Percentiles rank a stretch among this genome's conserved stretches.
These are phyloP conservation scores for Rafetus swinhoei DNA, from an alignment of 2,113 vertebrate species.

Conservation along the genomic window DNA sequence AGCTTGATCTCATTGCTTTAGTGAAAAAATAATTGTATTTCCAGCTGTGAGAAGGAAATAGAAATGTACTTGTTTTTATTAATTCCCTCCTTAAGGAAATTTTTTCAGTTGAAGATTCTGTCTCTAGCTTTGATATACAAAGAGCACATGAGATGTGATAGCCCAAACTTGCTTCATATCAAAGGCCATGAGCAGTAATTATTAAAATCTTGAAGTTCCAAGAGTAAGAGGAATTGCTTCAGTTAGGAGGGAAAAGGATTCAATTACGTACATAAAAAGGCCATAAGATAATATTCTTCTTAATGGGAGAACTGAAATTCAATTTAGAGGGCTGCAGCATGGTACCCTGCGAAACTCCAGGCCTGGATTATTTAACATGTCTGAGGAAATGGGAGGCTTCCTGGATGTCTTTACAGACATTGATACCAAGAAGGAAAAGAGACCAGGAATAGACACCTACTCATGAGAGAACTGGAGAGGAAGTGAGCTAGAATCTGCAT, in stretches of 20 bases:
- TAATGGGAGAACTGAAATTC: slow-evolving; percentile 27
- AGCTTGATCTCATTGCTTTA: not conserved
- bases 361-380: not conserved
- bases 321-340: not conserved
- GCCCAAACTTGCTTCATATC: slow-evolving; percentile 26
- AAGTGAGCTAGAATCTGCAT: not conserved
- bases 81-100: not conserved
- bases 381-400: not conserved
- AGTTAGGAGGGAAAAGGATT: slow-evolving; percentile 31
- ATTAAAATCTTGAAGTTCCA: slow-evolving; percentile 36
- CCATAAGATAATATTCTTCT: slow-evolving; percentile 6
- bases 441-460: not conserved
- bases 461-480: not conserved
- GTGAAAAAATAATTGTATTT: not conserved
- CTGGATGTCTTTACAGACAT: not conserved
- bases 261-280: slow-evolving; percentile 52
- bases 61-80: not conserved
- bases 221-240: not conserved
- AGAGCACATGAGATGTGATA: not conserved
- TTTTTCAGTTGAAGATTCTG: slow-evolving; percentile 16
- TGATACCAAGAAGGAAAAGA: not conserved
- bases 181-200: slow-evolving; percentile 60
- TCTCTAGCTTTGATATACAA: not conserved
- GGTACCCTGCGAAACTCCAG: slow-evolving; percentile 2
- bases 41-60: not conserved